Base-by-base conservation (phyloP, 2,888 invertebrate species). In the Synanthedon formicaeformis region DNA sequence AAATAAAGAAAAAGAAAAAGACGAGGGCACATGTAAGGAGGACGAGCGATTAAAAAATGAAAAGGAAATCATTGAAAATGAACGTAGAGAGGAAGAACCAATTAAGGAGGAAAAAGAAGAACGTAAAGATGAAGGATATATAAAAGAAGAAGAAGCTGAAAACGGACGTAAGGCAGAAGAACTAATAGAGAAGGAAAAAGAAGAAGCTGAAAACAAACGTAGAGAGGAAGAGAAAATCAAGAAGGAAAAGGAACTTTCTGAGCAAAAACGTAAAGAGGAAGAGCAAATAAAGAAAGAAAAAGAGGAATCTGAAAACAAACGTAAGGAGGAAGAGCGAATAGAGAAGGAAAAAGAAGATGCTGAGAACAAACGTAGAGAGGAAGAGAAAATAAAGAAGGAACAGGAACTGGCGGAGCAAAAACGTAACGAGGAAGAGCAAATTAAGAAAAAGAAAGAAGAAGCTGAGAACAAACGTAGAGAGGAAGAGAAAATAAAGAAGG, bases 1-100 rank as follows among this genome's bases (percentile, higher is more conserved):
- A 8, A 41, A 41, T 4, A 41, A 41, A 8, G 41, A 41, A 41
- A 4, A 41, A 41, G 41, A 41, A 8, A 4, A 13, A 8, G 4
- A 4, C 6, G 41, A 41, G 13, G 6, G 1, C 4, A 4, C 4
- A 41, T 5, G 13, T 4, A 41, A 56, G 51, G 56, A 54, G 51
- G 52, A 48, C 0, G 27, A 52, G 54, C 56, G 51, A 52, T 8
- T 52, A 3, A 10, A 52, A 8, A 27, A 53, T 52, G 51, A 53
- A 51, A 48, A 53, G 41, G 52, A 50, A 23, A 45, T 53, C 40
- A 6, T 34, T 8, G 52, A 53, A 8, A 50, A 45, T 8, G 18
- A 53, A 14, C 51, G 48, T 8, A 16, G 52, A 8, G 11, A 51
- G 16, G 52, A 54, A 40, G 55, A 54, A 34, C 40, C 2, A 45